Percentiles rank a stretch among this genome's conserved stretches.
Conservation (phyloP, 2,113 vertebrate genomes). For the Lophius piscatorius region DNA sequence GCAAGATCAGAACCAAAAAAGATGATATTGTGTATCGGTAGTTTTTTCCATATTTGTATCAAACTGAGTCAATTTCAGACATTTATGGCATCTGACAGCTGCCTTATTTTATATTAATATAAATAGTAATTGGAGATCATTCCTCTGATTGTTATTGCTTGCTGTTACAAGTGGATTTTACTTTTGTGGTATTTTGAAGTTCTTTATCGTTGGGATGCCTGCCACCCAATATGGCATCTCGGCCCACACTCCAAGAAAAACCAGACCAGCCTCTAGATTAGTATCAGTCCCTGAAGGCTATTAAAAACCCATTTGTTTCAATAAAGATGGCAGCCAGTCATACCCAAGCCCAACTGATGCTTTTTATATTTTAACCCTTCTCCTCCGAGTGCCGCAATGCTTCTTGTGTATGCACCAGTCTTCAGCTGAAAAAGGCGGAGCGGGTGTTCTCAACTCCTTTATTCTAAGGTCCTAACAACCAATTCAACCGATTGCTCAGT, state of each 20-base stretch:
- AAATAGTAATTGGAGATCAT: not conserved
- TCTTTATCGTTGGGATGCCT: constrained; percentile 33
- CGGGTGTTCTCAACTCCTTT: not conserved
- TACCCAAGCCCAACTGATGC: constrained; percentile 63
- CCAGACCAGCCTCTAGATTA: constrained; percentile 67
- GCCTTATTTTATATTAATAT: too few relatives aligned
- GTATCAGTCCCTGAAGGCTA: constrained; percentile 73
- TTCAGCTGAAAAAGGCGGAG: constrained; percentile 3
- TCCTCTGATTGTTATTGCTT: not conserved
- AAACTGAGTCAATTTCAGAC: too few relatives aligned
- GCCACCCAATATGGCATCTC: constrained; percentile 56
- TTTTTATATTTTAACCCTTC: constrained; percentile 71
- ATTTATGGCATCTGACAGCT: too few relatives aligned
- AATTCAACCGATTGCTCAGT: not conserved
- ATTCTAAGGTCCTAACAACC: not conserved
- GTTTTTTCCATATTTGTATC: too few relatives aligned
- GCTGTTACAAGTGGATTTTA: not conserved
- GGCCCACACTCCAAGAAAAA: constrained; percentile 59
- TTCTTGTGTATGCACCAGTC: constrained; percentile 39
- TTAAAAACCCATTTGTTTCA: constrained; percentile 77
- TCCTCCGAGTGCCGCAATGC: constrained; percentile 15
- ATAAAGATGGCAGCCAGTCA: constrained; percentile 73
- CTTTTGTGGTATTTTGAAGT: constrained; percentile 30
- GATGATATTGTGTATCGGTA: too few relatives aligned
- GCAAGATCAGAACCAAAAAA: too few relatives aligned